Evolutionary conservation across 2,797 vertebrate genomes (phyloP), one percentile per base, ranked within the genome.

Genomic region (Myotis pilosus): DNA sequence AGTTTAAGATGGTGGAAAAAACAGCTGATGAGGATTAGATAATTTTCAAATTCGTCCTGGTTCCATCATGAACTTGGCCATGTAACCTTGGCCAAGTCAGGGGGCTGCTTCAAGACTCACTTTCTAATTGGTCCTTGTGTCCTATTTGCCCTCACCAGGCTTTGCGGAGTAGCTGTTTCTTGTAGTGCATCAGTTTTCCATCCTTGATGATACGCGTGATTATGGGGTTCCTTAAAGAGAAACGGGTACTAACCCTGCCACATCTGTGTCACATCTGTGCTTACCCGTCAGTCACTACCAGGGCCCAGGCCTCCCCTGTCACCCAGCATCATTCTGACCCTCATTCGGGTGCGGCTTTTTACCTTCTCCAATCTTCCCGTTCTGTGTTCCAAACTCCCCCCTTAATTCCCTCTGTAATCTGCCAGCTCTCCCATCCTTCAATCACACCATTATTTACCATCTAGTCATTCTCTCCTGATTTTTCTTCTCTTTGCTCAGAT

Each of bases 401-500:
- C 19, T 92, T 11, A 28, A 0, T 44, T 41, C 3, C 5, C 8
- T 36, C 6, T 20, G 7, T 8, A 19, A 20, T 4, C 57, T 55
- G 13, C 7, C 66, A 33, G 28, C 9, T 38, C 10, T 44, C 19
- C 25, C 41, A 17, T 51, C 2, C 6, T 64, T 57, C 22, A 5
- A 25, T 44, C 19, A 23, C 11, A 44, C 3, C 25, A 20, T 33
- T 88, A 80, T 55, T 36, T 8, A 20, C 6, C 44, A 12, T 49
- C 28, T 71, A 53, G 2, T 22, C 22, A 4, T 55, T 23, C n/a
- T 53, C 7, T 88, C 11, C 33, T 76, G 47, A 68, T 81, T 78
- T 41, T 60, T 78, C 85, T 86, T 69, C 9, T 91, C 33, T 25
- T 93, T 79, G 28, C 11, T 44, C 25, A 82, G 41, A 47, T 87